Conservation (phyloP, 2,113 vertebrate species). For the Chamaea fasciata region DNA sequence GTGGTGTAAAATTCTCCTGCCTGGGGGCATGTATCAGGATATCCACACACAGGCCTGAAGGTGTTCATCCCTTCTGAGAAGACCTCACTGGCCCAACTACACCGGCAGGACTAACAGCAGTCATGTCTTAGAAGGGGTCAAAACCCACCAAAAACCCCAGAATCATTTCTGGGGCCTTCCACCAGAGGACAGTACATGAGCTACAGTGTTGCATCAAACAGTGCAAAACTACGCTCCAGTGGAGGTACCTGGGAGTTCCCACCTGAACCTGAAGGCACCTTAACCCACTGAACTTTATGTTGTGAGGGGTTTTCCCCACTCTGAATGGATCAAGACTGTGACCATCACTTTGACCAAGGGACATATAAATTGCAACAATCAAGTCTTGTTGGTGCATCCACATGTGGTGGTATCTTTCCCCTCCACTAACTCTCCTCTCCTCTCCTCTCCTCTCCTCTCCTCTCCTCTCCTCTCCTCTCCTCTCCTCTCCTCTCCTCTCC, state of each 20-base stretch:
- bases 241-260: not conserved
- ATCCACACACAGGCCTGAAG: not conserved
- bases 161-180: not conserved
- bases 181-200: not conserved
- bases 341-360: not conserved
- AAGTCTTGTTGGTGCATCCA: not conserved
- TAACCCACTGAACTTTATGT: not conserved
- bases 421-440: not conserved
- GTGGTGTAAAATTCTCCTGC: accelerated
- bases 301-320: not conserved
- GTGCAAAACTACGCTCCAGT: not conserved
- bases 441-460: too few species aligned
- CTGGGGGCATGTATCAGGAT: accelerated
- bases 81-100: not conserved
- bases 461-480: too few species aligned
- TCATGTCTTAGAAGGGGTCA: not conserved
- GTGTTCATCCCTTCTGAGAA: not conserved
- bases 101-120: not conserved
- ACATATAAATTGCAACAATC: not conserved
- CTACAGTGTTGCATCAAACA: not conserved
- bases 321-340: not conserved
- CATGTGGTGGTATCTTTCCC: too few species aligned
- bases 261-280: not conserved
- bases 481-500: too few species aligned
- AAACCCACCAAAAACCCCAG: not conserved